Percentiles rank a stretch among this genome's conserved stretches.
phyloP scores from a whole-genome alignment of 2,888 invertebrate species.

The Merodon equestris region DNA sequence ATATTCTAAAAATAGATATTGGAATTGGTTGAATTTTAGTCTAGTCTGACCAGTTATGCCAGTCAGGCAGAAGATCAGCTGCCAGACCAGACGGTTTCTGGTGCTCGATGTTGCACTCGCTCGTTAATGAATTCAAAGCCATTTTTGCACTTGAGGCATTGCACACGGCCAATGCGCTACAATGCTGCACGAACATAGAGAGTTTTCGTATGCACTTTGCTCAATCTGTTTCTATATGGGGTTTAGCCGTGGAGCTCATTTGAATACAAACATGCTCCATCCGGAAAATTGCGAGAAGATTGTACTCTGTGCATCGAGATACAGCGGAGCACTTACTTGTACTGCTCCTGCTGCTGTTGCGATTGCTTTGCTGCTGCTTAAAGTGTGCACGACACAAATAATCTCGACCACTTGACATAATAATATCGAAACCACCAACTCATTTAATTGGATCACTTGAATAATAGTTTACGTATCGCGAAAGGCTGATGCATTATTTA shows the following conservation, averaged over 20 bases:
- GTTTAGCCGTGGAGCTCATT: constrained; percentile 45
- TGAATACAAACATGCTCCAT: constrained; percentile 58
- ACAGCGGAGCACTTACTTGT: neutral
- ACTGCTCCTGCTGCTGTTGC: neutral
- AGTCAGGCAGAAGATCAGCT: constrained; percentile 46
- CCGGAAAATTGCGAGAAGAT: constrained; percentile 41
- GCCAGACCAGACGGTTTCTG: constrained; percentile 30
- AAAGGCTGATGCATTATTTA: constrained; percentile 64
- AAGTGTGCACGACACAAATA: constrained; percentile 65
- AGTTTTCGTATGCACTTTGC: constrained; percentile 8
- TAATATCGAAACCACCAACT: constrained; percentile 67
- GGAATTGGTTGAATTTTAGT: constrained; percentile 30
- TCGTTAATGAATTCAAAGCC: constrained; percentile 43
- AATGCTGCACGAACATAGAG: neutral
- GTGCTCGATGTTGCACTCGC: neutral
- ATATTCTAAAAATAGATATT: constrained; percentile 43
- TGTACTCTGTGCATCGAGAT: constrained; percentile 19
- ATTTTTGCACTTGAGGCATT: constrained; percentile 18
- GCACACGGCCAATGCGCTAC: too few species aligned
- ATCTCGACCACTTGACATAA: constrained; percentile 66
- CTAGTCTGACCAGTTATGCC: constrained; percentile 31
- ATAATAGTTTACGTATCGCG: constrained; percentile 62
- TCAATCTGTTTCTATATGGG: constrained; percentile 49
- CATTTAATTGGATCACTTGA: constrained; percentile 68
- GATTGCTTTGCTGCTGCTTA: constrained; percentile 10